phyloP scores from a whole-genome alignment of 2,113 vertebrate species.

The Terrapene triunguis region DNA sequence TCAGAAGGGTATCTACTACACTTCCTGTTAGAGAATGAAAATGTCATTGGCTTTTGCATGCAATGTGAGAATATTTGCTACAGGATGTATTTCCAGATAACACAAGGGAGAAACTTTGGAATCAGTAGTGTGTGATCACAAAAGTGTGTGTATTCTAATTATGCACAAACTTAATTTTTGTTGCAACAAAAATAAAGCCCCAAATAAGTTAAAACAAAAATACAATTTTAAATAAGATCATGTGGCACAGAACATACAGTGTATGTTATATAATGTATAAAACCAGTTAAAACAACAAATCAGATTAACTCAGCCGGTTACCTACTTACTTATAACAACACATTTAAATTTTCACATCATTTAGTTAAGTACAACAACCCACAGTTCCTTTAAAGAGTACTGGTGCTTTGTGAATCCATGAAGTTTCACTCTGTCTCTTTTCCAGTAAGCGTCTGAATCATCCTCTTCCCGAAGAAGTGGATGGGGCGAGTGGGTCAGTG shows the following conservation, averaged over 20 bases:
- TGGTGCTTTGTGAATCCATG: not conserved
- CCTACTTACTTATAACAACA: not conserved
- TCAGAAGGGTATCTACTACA: not conserved
- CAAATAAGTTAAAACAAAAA: not conserved
- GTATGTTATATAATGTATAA: too few species aligned
- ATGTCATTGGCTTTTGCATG: constrained; percentile 18
- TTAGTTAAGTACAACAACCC: not conserved
- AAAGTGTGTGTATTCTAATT: too few species aligned
- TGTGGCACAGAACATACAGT: not conserved
- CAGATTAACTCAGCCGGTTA: too few species aligned
- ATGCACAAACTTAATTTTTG: not conserved
- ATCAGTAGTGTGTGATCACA: not conserved
- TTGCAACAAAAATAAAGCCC: not conserved
- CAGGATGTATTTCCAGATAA: not conserved
- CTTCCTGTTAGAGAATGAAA: not conserved
- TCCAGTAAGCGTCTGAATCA: not conserved
- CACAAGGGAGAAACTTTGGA: not conserved
- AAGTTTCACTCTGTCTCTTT: not conserved
- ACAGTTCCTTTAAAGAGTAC: not conserved
- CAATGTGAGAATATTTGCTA: not conserved
- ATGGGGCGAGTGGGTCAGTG: not conserved
- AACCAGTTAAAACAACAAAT: too few species aligned
- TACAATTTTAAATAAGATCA: not conserved
- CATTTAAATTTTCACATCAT: not conserved
- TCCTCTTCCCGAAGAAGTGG: not conserved